Conservation (phyloP, 2,113 vertebrate genomes). For the Cyprinus carpio region DNA sequence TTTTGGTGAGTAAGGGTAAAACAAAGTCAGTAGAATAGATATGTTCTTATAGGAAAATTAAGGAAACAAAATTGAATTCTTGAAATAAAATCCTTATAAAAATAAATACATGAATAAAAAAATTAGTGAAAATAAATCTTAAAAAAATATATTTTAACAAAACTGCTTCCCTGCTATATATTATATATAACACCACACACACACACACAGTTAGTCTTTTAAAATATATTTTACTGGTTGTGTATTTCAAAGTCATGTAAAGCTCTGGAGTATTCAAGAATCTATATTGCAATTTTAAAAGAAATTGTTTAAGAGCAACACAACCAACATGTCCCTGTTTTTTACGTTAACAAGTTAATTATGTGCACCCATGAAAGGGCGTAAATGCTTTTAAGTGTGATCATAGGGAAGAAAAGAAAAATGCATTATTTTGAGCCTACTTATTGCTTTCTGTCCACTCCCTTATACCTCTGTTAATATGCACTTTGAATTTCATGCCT, state of each 20-base stretch:
- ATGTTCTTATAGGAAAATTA: neutral
- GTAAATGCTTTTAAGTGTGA: conserved; percentile 2
- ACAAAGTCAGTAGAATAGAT: neutral
- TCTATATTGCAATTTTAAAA: neutral
- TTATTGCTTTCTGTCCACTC: conserved; percentile 14
- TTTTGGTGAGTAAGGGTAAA: neutral
- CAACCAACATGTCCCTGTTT: neutral
- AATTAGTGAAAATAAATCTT: no score
- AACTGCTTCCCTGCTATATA: no score
- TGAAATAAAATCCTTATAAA: neutral
- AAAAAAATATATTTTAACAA: neutral
- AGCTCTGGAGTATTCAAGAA: neutral
- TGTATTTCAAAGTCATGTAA: neutral
- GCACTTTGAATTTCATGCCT: conserved; percentile 32
- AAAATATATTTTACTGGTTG: neutral
- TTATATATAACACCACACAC: no score
- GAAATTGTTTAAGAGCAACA: neutral
- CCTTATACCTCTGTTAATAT: conserved; percentile 27
- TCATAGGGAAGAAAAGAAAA: neutral
- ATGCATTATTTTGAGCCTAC: neutral
- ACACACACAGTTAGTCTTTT: neutral
- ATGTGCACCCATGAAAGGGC: neutral
- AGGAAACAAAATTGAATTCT: neutral
- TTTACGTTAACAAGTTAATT: neutral
- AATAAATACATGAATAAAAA: neutral